Percentiles rank a stretch among this genome's conserved stretches.
phyloP scores from a whole-genome alignment of 2,113 vertebrate species.

The Equus quagga region DNA sequence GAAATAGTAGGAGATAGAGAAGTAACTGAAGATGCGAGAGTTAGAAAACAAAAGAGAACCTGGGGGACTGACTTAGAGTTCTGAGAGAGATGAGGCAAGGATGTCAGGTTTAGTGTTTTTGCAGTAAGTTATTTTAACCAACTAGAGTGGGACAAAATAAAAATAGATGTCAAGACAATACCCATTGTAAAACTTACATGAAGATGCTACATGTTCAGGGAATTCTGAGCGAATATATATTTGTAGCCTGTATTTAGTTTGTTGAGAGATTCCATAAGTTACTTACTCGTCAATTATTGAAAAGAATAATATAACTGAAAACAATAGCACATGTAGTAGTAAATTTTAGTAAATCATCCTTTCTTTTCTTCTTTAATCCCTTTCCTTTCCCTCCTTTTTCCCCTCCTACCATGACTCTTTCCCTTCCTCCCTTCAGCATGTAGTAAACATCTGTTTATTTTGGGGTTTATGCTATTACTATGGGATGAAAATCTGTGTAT shows the following conservation, averaged over 20 bases:
- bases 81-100: neutral
- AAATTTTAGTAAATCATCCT: neutral
- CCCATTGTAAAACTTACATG: neutral
- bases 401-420: neutral
- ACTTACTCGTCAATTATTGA: neutral
- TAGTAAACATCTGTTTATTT: constrained; percentile 76
- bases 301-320: neutral
- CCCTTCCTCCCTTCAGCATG: constrained; percentile 68
- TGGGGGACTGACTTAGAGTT: neutral
- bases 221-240: neutral
- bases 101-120: neutral
- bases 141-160: neutral
- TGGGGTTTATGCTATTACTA: constrained; percentile 77
- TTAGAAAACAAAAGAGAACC: neutral
- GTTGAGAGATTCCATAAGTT: neutral
- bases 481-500: neutral
- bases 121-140: neutral
- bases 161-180: neutral
- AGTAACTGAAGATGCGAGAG: neutral
- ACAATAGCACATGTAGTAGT: neutral
- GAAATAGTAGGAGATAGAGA: neutral
- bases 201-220: neutral
- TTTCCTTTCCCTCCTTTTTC: neutral
- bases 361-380: constrained; percentile 62
- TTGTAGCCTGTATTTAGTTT: neutral